Conservation (phyloP, 2,888 invertebrate species). For the Horisme vitalbata region DNA sequence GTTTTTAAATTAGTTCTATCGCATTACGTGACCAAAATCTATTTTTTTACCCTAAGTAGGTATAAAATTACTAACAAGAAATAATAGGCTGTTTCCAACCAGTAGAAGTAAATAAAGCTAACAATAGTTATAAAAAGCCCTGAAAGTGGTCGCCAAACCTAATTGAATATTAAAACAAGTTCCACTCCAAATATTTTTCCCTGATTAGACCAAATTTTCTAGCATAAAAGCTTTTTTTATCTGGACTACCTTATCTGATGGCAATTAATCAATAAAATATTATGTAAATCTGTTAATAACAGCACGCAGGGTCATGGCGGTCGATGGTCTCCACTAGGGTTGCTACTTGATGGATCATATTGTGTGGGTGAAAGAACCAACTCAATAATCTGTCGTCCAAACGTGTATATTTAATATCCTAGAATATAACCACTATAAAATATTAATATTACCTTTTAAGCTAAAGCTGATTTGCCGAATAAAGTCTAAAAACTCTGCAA, state of each 20-base stretch:
- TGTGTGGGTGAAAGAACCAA: not conserved
- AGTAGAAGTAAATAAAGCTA: no score
- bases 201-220: slow-evolving; percentile 31
- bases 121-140: not conserved
- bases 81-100: no score
- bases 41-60: no score
- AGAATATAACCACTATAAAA: no score
- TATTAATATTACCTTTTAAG: no score
- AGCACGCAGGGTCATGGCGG: slow-evolving; percentile 43
- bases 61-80: no score
- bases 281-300: slow-evolving; percentile 42
- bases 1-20: no score
- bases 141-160: not conserved
- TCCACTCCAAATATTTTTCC: slow-evolving; percentile 20
- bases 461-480: no score
- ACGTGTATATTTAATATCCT: no score
- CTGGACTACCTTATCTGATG: slow-evolving; percentile 47
- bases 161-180: slow-evolving; percentile 1
- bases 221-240: slow-evolving; percentile 38
- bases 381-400: no score
- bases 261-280: slow-evolving; percentile 58
- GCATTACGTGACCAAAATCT: no score
- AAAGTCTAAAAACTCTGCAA: no score
- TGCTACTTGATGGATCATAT: slow-evolving; percentile 18
- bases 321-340: slow-evolving; percentile 33